phyloP scores from a whole-genome alignment of 2,113 vertebrate genomes.

The Platysteira castanea region DNA sequence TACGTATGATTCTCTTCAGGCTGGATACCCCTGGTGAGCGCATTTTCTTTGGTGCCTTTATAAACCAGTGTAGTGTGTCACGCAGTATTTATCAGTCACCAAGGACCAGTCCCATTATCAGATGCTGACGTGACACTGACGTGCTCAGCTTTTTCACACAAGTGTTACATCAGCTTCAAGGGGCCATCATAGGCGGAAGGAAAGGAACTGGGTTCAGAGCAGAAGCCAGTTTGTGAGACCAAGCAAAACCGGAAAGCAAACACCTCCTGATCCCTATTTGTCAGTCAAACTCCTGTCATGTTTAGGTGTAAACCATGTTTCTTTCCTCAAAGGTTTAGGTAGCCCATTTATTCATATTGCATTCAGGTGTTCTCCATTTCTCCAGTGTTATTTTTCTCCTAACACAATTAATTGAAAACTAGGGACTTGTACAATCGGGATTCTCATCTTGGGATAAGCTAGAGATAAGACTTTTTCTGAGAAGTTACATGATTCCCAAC shows the following conservation, averaged over 20 bases:
- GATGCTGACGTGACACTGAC: neutral
- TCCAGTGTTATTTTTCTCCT: neutral
- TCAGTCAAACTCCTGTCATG: neutral
- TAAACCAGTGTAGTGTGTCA: neutral
- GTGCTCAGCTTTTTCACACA: neutral
- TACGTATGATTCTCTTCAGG: neutral
- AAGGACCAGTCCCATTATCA: neutral
- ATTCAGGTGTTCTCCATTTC: neutral
- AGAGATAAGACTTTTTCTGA: neutral
- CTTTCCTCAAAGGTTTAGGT: neutral
- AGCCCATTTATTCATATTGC: neutral
- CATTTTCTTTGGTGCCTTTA: neutral
- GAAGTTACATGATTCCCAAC: neutral
- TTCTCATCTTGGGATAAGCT: neutral
- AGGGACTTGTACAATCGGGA: fast-evolving
- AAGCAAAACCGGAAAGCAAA: neutral
- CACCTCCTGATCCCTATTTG: neutral
- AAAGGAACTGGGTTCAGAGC: neutral
- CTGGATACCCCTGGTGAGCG: neutral
- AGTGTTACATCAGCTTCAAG: neutral
- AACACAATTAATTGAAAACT: neutral
- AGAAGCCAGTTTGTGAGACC: neutral
- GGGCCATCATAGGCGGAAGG: neutral
- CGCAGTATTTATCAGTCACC: neutral
- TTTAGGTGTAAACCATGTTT: neutral